Base-by-base conservation (phyloP, 1,140 invertebrate genomes). In the Tetragnatha versicolor region DNA sequence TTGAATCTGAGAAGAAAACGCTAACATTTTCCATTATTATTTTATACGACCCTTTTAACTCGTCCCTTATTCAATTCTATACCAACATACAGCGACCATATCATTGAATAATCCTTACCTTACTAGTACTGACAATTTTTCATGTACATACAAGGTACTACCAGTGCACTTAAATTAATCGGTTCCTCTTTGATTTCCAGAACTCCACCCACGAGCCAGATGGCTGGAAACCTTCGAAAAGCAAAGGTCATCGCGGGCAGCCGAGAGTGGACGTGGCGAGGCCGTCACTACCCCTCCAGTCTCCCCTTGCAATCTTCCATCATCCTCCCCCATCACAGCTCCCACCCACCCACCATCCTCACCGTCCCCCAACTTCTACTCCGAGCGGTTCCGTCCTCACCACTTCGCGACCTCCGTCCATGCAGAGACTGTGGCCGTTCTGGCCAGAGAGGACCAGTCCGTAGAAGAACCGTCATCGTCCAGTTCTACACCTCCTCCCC, bases 201-300 rank as follows among this genome's bases (percentile, higher is more conserved):
- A 76, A 35, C 55, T 75, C 9, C 73, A 61, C 3, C 73, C 61
- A 20, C 51, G 58, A 66, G 61, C 73, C 10, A 35, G 60, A 53
- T 76, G 73, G 73, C 63, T 61, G 1, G 73, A 76, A 42, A 65
- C 73, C 22, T 76, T 58, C 42, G 42, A 76, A 42, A 76, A 76
- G 31, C 73, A 76, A 22, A 29, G 58, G n/a, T n/a, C n/a, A n/a
- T 42, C 51, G n/a, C 29, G 29, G 55, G 42, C 14, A 20, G 55
- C 25, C 10, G 73, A 63, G 51, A 47, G 73, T 29, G 73, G 73
- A 25, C 22, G 73, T 39, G 73, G 73, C 14, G 73, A 76, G 22
- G 73, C 73, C 42, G 73, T 45, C 20, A 76, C 73, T 2, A 76
- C 73, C 37, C 73, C 73, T 20, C 73, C 73, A 4, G 42, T 76